Evolutionary conservation across 1,140 invertebrate genomes (phyloP).

Genomic region (Eurosta solidaginis): DNA sequence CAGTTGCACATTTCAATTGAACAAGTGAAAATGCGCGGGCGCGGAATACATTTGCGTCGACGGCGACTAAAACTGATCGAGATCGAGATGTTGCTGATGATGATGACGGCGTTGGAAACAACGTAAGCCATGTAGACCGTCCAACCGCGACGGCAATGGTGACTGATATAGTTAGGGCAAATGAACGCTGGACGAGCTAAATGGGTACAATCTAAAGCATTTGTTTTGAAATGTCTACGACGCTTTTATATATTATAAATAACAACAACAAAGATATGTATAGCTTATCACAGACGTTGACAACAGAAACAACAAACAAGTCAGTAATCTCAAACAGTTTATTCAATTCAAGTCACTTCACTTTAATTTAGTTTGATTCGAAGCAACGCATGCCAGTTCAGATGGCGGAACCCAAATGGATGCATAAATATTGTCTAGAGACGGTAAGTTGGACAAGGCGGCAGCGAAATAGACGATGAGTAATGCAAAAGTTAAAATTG

Average conservation of each 20-base stretch:
- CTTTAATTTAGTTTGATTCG: conserved; percentile 23
- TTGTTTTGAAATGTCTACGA: conserved; percentile 27
- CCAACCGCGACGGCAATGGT: neutral
- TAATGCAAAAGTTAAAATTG: too few relatives aligned
- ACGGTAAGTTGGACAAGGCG: too few relatives aligned
- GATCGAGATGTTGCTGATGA: neutral
- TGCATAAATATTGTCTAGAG: too few relatives aligned
- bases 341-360: conserved; percentile 29
- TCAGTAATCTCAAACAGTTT: conserved; percentile 20
- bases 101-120: too few relatives aligned
- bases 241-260: conserved; percentile 21
- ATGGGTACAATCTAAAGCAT: neutral
- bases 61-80: neutral
- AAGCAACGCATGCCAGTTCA: conserved; percentile 5
- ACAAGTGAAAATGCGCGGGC: conserved; percentile 12
- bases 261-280: neutral
- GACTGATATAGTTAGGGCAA: neutral
- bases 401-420: too few relatives aligned
- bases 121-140: too few relatives aligned
- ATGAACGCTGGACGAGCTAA: neutral
- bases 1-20: conserved; percentile 60
- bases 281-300: neutral
- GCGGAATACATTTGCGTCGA: neutral
- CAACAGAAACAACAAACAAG: neutral
- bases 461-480: too few relatives aligned